These are phyloP conservation scores for Chrysolina haemoptera DNA, from an alignment of 2,888 invertebrate species.

Conservation along the genomic window DNA sequence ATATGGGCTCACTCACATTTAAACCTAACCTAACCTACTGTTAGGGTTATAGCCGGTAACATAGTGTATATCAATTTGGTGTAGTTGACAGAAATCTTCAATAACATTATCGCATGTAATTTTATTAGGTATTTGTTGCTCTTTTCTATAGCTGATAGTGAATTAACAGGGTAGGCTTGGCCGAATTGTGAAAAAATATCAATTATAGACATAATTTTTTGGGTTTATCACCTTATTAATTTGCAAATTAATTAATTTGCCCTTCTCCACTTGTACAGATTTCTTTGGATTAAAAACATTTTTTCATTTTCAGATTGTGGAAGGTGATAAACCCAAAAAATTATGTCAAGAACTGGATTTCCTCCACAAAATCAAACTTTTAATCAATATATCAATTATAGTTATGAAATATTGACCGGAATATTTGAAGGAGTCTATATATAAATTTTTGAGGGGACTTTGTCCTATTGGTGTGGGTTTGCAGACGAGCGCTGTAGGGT, in stretches of 20 bases:
- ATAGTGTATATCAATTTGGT: constrained; percentile 1
- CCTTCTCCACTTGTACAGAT: too few species aligned
- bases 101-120: background rate
- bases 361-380: too few species aligned
- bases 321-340: too few species aligned
- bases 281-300: too few species aligned
- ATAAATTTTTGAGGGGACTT: background rate
- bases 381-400: background rate
- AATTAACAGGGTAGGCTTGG: background rate
- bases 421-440: background rate
- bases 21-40: background rate
- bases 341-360: too few species aligned
- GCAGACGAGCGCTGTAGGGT: constrained; percentile 3
- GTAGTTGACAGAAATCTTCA: background rate
- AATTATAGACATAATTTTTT: too few species aligned
- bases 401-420: background rate
- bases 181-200: constrained; percentile 1
- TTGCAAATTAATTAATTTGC: too few species aligned
- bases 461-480: constrained; percentile 9
- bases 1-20: too few species aligned
- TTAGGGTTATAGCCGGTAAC: background rate
- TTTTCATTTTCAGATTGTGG: too few species aligned
- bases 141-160: background rate
- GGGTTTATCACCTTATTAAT: too few species aligned
- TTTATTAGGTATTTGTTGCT: constrained; percentile 1